Base-by-base conservation (phyloP, 2,888 invertebrate species). In the Aquatica leii region DNA sequence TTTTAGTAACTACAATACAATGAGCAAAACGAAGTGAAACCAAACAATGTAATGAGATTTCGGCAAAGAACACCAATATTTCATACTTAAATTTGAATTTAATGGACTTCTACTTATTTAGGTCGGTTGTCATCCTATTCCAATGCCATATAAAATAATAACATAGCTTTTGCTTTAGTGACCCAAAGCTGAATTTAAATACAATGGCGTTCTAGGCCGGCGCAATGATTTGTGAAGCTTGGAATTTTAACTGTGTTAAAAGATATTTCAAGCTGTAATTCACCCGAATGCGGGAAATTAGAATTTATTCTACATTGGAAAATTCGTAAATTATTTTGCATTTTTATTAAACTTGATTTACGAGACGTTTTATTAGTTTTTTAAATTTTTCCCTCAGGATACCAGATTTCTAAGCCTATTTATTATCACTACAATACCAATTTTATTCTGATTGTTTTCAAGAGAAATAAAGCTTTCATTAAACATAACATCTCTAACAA, bases 191-290 rank as follows among this genome's bases (percentile, higher is more conserved):
- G 58, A 61, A 65, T 65, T 60, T 61, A 61, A 60, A 54, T 53
- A 57, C 60, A 65, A 65, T 61, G 55, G 57, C 58, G 57, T 43
- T 35, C 40, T 52, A 57, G 48, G 58, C 46, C 51, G 64, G 55
- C 52, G 59, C 66, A 66, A 66, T 68, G 68, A 68, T 68, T 68
- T 68, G 68, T 66, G 65, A 62, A 64, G 65, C 64, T 57, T 59
- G 64, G 59, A 70, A 72, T 69, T 71, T 71, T 69, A 68, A 73
- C 72, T 67, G 71, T 68, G 69, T 71, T 69, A 70, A 75, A 74
- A 75, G 76, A 77, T 75, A 76, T 75, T 74, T 71, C 68, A 60
- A 61, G 73, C 71, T 67, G 70, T 76, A 75, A 74, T 74, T 77
- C 74, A 74, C 74, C 70, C 69, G 69, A 69, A 73, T 70, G 69